Conservation (phyloP, 2,888 invertebrate species). For the Parthenolecanium corni region DNA sequence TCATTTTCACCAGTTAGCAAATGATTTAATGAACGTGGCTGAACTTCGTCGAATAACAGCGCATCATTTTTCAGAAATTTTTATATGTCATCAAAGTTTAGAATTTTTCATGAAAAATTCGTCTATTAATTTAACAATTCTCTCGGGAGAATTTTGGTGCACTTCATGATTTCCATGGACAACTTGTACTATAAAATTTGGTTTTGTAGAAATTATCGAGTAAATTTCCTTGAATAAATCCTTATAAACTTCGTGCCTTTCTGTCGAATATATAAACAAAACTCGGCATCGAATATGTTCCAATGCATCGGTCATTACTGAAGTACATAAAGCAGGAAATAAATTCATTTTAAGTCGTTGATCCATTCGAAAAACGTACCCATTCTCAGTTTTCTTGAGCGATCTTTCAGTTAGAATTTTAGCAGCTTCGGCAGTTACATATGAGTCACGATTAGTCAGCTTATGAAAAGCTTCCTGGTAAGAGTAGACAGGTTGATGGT, state of each 20-base stretch:
- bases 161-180: slow-evolving; percentile 35
- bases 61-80: no score
- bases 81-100: slow-evolving; percentile 27
- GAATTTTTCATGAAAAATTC: slow-evolving; percentile 22
- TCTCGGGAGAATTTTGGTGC: slow-evolving; percentile 34
- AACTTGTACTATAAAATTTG: slow-evolving; percentile 24
- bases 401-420: slow-evolving; percentile 33
- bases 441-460: slow-evolving; percentile 30
- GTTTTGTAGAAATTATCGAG: slow-evolving; percentile 17
- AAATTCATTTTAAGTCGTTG: slow-evolving; percentile 35
- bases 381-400: slow-evolving; percentile 29
- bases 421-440: slow-evolving; percentile 33
- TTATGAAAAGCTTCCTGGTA: slow-evolving; percentile 33
- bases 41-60: no score
- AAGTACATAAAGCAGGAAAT: slow-evolving; percentile 26
- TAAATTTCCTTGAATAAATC: not conserved
- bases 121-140: slow-evolving; percentile 29
- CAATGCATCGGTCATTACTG: slow-evolving; percentile 30
- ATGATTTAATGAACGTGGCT: no score
- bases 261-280: slow-evolving; percentile 32
- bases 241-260: slow-evolving; percentile 22
- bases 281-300: slow-evolving; percentile 32
- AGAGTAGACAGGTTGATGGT: slow-evolving; percentile 34
- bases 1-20: no score
- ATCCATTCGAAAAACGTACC: slow-evolving; percentile 36